Percentiles rank a stretch among this genome's conserved stretches.
Evolutionary conservation across 2,113 vertebrate species (phyloP).

Genomic region (Gavialis gangeticus): DNA sequence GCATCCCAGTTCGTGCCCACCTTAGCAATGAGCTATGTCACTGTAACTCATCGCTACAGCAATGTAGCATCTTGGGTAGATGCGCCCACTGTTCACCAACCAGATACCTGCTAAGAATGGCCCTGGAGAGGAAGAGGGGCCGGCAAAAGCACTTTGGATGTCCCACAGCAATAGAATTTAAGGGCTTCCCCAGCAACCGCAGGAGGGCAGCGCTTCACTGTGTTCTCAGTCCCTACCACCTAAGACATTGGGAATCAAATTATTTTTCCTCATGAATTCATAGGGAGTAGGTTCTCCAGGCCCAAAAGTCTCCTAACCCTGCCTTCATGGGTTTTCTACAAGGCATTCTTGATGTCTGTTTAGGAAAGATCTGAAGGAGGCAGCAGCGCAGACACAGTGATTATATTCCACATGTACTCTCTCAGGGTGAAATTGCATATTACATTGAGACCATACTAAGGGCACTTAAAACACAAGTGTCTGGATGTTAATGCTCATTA

Average conservation of each 20-base stretch:
- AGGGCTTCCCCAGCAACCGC: rapidly evolving
- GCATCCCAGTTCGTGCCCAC: no score
- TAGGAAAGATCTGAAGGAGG: background rate
- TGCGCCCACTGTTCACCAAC: no score
- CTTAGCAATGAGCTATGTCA: no score
- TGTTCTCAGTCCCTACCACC: no score
- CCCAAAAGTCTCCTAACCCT: background rate
- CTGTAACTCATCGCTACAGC: no score
- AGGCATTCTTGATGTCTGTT: background rate
- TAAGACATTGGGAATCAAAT: no score
- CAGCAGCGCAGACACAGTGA: background rate
- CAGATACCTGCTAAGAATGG: background rate
- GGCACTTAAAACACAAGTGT: no score
- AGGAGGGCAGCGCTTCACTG: background rate
- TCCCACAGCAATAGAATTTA: background rate
- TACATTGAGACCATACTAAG: no score
- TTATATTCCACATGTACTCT: background rate
- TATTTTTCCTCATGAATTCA: rapidly evolving
- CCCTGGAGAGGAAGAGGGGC: background rate
- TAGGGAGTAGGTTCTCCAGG: rapidly evolving
- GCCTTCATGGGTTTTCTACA: background rate
- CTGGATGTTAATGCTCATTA: no score
- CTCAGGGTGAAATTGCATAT: background rate
- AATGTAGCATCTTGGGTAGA: no score
- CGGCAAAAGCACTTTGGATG: background rate